Evolutionary conservation across 2,797 vertebrate genomes (phyloP).

Genomic region (Lithobates pipiens): DNA sequence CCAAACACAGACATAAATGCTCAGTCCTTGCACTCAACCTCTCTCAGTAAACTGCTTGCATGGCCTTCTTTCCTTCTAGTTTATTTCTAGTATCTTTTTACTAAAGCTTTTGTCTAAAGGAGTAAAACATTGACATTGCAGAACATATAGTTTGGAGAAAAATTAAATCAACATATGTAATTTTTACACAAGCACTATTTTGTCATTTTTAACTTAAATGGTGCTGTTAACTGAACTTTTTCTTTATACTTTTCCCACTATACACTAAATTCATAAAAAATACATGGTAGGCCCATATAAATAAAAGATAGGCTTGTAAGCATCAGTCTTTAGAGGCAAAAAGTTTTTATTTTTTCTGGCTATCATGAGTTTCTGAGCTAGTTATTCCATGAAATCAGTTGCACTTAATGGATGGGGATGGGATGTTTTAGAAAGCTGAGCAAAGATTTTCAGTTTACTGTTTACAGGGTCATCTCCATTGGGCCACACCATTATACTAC

Average conservation of each 20-base stretch:
- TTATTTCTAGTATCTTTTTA: not conserved
- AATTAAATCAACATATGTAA: not conserved
- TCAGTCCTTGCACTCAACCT: not conserved
- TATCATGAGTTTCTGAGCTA: not conserved
- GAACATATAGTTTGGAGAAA: not conserved
- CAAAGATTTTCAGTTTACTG: not conserved
- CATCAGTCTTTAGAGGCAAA: not conserved
- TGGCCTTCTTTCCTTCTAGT: not conserved
- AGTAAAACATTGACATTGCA: not conserved
- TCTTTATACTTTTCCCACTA: not conserved
- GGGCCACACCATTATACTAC: not conserved
- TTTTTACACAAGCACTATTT: no score
- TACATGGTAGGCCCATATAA: not conserved
- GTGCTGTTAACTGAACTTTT: no score
- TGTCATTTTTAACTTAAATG: no score
- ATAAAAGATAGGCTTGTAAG: slow-evolving; percentile 4
- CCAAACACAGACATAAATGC: not conserved
- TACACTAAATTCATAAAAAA: slow-evolving; percentile 2
- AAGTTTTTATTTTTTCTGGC: not conserved
- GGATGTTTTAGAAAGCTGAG: not conserved
- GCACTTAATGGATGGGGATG: not conserved
- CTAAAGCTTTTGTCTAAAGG: not conserved
- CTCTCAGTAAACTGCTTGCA: not conserved
- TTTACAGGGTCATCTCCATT: not conserved
- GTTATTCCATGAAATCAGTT: not conserved